Conservation (phyloP, 2,113 vertebrate species). For the Urocolius indicus region DNA sequence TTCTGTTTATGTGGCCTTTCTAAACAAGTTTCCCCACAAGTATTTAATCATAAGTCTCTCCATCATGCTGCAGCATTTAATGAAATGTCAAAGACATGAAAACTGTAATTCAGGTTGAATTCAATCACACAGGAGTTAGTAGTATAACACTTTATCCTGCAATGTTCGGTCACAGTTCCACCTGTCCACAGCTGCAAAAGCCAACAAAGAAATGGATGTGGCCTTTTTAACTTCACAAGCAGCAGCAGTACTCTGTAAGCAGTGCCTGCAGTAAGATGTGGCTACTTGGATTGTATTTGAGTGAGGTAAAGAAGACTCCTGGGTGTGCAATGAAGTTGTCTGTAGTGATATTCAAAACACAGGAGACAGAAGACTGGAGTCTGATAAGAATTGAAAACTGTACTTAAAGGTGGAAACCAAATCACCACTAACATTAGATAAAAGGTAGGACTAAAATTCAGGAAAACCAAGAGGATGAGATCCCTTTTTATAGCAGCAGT, state of each 20-base stretch:
- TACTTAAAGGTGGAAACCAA: neutral
- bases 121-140: neutral
- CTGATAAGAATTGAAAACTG: neutral
- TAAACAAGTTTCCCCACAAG: neutral
- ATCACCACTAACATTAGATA: neutral
- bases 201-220: neutral
- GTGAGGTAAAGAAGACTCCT: neutral
- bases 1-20: neutral
- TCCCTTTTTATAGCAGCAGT: neutral
- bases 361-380: neutral
- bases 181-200: neutral
- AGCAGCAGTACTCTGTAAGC: neutral
- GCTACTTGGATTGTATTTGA: neutral
- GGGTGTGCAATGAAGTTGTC: neutral
- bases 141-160: neutral
- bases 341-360: neutral
- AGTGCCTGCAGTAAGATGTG: neutral
- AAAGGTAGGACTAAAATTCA: neutral
- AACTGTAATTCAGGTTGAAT: neutral
- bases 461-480: neutral
- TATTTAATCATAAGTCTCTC: neutral
- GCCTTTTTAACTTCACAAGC: neutral
- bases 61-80: neutral
- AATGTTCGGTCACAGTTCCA: neutral
- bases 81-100: neutral